These are phyloP conservation scores for Mya arenaria DNA, from an alignment of 1,140 invertebrate genomes.

Conservation along the genomic window DNA sequence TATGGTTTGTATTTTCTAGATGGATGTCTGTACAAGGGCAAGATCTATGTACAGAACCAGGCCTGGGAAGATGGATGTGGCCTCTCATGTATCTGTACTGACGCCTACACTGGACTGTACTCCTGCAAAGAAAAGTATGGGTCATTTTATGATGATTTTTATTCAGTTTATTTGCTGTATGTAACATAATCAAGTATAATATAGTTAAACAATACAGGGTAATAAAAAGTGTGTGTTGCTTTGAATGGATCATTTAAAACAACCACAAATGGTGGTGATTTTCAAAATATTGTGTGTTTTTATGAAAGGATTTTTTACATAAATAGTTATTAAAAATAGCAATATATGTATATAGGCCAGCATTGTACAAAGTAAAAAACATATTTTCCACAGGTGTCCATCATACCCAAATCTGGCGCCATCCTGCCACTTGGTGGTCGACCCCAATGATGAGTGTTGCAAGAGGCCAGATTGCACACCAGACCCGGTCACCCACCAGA, in stretches of 20 bases:
- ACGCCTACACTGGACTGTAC: slow-evolving; percentile 60
- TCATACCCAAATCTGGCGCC: slow-evolving; percentile 66
- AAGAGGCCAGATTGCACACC: slow-evolving; percentile 68
- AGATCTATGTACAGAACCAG: slow-evolving; percentile 63
- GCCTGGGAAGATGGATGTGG: slow-evolving; percentile 66
- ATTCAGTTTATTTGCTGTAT: too few species aligned
- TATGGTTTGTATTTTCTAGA: slow-evolving; percentile 41
- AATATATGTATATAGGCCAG: too few species aligned
- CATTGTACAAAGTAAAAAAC: too few species aligned
- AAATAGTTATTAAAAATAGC: neutral
- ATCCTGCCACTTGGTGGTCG: slow-evolving; percentile 65
- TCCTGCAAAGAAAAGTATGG: slow-evolving; percentile 61
- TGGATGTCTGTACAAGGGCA: slow-evolving; percentile 64
- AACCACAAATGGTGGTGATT: too few species aligned
- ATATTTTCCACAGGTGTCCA: slow-evolving; percentile 65
- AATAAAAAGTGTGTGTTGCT: too few species aligned
- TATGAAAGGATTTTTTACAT: neutral
- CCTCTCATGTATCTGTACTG: slow-evolving; percentile 60
- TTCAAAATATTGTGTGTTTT: too few species aligned
- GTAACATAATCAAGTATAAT: too few species aligned
- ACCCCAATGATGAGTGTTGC: slow-evolving; percentile 70
- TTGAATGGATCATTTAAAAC: too few species aligned
- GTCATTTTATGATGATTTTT: too few species aligned
- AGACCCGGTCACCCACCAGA: slow-evolving; percentile 61
- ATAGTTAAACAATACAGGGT: too few species aligned